Evolutionary conservation across 2,797 vertebrate genomes (phyloP).

Genomic region (Protosalanx chinensis): DNA sequence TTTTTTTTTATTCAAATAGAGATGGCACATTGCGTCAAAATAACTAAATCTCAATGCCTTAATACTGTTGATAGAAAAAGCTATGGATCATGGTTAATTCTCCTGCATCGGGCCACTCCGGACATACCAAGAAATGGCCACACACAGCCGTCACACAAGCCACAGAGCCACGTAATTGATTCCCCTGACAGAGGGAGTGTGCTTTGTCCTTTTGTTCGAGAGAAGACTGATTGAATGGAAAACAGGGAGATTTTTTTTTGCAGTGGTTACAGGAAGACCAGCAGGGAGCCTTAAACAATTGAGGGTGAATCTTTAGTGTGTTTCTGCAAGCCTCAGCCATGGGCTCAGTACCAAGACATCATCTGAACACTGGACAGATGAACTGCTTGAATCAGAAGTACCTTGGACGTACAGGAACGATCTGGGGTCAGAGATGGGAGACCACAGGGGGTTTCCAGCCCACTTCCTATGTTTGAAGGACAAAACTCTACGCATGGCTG

Average conservation of each 20-base stretch:
- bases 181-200: slow-evolving; percentile 1
- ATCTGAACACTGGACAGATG: slow-evolving; percentile 29
- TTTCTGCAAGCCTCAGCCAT: not conserved
- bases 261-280: not conserved
- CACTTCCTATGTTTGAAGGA: slow-evolving; percentile 53
- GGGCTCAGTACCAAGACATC: slow-evolving; percentile 20
- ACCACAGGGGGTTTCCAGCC: slow-evolving; percentile 43
- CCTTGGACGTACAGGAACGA: slow-evolving; percentile 41
- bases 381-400: slow-evolving; percentile 49
- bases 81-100: no score
- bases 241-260: not conserved
- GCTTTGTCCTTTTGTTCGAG: not conserved
- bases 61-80: no score
- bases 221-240: not conserved
- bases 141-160: not conserved
- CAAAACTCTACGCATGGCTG: slow-evolving; percentile 36
- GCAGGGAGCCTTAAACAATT: slow-evolving; percentile 5
- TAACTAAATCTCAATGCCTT: no score
- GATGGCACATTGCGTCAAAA: not conserved
- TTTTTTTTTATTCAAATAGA: not conserved
- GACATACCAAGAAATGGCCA: not conserved
- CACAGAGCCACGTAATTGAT: not conserved
- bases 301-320: slow-evolving; percentile 12
- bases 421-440: slow-evolving; percentile 56
- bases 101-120: not conserved